phyloP scores from a whole-genome alignment of 2,113 vertebrate species.

The Nibea albiflora region DNA sequence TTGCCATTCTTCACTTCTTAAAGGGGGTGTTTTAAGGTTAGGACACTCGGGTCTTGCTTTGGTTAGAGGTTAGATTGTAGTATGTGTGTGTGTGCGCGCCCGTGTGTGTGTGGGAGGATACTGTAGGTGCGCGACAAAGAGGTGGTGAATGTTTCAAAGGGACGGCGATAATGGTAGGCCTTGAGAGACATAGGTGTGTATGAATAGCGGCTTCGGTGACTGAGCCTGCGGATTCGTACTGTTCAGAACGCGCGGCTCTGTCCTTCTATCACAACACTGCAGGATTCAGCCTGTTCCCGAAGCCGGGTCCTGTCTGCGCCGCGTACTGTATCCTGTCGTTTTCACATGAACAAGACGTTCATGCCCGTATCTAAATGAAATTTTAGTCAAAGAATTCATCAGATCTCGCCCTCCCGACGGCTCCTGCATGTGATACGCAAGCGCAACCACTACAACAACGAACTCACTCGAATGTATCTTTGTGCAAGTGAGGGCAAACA shows the following conservation, averaged over 20 bases:
- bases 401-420: too few relatives aligned
- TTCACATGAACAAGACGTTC: background rate
- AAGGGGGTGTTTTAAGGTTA: constrained; percentile 35
- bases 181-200: constrained; percentile 24
- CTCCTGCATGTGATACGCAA: background rate
- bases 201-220: constrained; percentile 32
- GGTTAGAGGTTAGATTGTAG: background rate
- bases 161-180: constrained; percentile 35
- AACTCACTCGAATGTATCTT: background rate
- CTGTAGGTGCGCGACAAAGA: background rate
- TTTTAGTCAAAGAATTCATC: background rate
- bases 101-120: background rate
- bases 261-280: background rate
- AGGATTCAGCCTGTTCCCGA: constrained; percentile 1
- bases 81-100: background rate
- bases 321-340: background rate
- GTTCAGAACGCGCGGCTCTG: constrained; percentile 7
- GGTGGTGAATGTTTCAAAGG: constrained; percentile 11
- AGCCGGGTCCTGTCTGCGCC: background rate
- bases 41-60: background rate
- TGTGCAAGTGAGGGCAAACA: constrained; percentile 12
- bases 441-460: background rate
- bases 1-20: constrained; percentile 41
- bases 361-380: background rate
- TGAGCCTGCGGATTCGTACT: constrained; percentile 18